Conservation (phyloP, 2,888 invertebrate genomes). For the Cinara cedri region DNA sequence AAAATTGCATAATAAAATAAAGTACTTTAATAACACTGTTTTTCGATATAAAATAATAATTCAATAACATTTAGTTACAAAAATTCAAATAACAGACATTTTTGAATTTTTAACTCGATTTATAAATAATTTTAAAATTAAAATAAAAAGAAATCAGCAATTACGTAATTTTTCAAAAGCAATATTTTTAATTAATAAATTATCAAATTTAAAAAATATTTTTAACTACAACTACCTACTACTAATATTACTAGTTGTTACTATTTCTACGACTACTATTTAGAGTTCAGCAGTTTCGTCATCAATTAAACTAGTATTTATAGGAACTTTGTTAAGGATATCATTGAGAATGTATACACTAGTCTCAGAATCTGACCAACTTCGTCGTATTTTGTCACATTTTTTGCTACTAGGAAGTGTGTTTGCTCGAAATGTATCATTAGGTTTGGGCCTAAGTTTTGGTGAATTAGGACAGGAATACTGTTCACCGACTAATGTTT, state of each 20-base stretch:
- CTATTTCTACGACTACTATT: conserved; percentile 20
- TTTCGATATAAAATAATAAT: no score
- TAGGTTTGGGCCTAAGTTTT: conserved; percentile 13
- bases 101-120: no score
- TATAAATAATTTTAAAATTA: neutral
- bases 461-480: conserved; percentile 51
- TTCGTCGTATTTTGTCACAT: conserved; percentile 42
- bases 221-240: neutral
- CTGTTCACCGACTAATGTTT: conserved; percentile 53
- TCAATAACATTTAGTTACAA: neutral
- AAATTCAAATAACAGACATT: neutral
- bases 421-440: conserved; percentile 30
- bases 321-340: conserved; percentile 47
- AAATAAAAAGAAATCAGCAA: neutral
- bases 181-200: neutral
- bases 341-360: conserved; percentile 23
- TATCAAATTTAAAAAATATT: no score
- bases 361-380: conserved; percentile 52
- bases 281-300: conserved; percentile 43
- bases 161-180: neutral
- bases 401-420: conserved; percentile 51
- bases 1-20: neutral
- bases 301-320: conserved; percentile 45
- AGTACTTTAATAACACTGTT: no score
- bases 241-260: neutral